A percentile compares a stretch with the other conserved stretches of the same genome.
Conservation (phyloP, 2,797 vertebrate species). For the Halcyon chelicuti region DNA sequence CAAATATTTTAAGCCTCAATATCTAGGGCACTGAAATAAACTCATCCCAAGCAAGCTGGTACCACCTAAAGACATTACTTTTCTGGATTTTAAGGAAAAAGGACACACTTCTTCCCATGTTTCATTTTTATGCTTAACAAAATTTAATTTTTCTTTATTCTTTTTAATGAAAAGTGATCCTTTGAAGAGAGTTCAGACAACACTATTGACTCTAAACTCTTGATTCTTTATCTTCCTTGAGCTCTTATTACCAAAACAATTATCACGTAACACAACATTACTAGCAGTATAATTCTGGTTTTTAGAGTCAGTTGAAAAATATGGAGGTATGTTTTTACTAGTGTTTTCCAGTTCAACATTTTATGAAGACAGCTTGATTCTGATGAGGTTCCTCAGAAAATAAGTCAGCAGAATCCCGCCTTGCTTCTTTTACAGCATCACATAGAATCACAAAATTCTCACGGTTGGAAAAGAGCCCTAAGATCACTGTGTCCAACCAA, state of each 20-base stretch:
- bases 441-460: too few species aligned
- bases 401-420: neutral
- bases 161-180: neutral
- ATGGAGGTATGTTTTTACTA: neutral
- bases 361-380: neutral
- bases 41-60: neutral
- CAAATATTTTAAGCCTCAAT: neutral
- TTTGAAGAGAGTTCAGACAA: neutral
- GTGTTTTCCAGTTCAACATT: neutral
- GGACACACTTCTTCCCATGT: neutral
- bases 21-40: neutral
- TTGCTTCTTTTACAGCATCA: neutral
- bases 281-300: neutral
- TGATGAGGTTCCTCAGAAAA: neutral
- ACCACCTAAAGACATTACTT: neutral
- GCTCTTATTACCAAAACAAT: neutral
- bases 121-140: neutral
- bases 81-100: neutral
- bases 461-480: too few species aligned
- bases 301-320: neutral
- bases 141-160: too few species aligned
- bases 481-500: too few species aligned
- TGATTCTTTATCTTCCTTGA: neutral
- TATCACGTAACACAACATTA: neutral
- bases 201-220: neutral